phyloP scores from a whole-genome alignment of 2,888 invertebrate genomes.

The Harpalus rubripes region DNA sequence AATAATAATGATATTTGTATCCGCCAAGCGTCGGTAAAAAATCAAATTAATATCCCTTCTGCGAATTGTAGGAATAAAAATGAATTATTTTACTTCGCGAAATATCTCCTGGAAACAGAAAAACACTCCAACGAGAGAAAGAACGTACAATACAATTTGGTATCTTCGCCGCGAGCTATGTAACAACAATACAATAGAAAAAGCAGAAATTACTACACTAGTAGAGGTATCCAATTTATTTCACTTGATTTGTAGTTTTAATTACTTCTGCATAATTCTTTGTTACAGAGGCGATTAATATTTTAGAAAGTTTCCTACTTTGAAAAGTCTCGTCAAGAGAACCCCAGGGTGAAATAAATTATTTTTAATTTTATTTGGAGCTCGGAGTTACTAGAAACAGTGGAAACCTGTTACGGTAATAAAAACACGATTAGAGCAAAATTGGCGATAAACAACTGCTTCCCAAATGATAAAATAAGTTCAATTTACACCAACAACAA shows the following conservation, averaged over 20 bases:
- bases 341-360: not conserved
- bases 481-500: not conserved
- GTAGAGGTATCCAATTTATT: not conserved
- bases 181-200: too few relatives aligned
- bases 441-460: not conserved
- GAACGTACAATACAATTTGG: not conserved
- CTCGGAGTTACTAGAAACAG: not conserved
- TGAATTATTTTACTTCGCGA: not conserved
- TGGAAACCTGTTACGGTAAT: not conserved
- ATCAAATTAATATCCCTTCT: slow-evolving; percentile 36
- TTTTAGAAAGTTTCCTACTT: slow-evolving; percentile 16
- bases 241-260: slow-evolving; percentile 23
- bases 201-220: too few relatives aligned
- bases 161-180: too few relatives aligned
- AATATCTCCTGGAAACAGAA: not conserved
- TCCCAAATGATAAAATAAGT: not conserved
- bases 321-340: not conserved
- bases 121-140: not conserved
- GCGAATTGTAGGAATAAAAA: slow-evolving; percentile 29
- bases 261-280: slow-evolving; percentile 20
- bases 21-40: slow-evolving; percentile 20
- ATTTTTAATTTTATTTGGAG: slow-evolving; percentile 12
- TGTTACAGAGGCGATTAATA: slow-evolving; percentile 36
- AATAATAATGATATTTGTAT: slow-evolving; percentile 45
- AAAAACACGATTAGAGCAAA: not conserved